Evolutionary conservation across 1,140 invertebrate genomes (phyloP).

Genomic region (Sitobion miscanthi): DNA sequence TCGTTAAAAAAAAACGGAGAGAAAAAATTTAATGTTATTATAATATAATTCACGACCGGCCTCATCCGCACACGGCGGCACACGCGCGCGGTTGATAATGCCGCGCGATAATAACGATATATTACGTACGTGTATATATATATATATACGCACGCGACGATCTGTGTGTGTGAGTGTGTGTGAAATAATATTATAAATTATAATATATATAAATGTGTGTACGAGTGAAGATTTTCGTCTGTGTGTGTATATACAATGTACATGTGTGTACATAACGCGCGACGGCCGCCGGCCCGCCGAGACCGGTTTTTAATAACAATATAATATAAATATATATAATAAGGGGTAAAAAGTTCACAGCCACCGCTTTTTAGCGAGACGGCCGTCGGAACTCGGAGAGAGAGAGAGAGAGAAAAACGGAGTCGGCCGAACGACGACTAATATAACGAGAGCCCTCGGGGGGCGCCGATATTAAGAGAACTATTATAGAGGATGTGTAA

Average conservation of each 20-base stretch:
- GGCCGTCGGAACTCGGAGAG: not conserved
- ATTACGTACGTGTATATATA: not conserved
- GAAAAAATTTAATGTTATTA: not conserved
- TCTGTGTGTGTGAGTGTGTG: not conserved
- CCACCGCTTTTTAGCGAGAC: not conserved
- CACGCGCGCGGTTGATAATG: not conserved
- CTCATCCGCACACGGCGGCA: not conserved
- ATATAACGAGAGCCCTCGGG: not conserved
- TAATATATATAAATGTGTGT: not conserved
- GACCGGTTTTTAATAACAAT: not conserved
- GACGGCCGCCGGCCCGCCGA: not conserved
- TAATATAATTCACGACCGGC: not conserved
- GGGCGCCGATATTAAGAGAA: not conserved
- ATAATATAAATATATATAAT: not conserved
- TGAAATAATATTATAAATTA: not conserved
- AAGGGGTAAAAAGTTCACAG: not conserved
- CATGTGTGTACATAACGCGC: not conserved
- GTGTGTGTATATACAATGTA: not conserved
- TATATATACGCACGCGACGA: not conserved
- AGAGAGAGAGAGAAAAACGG: not conserved
- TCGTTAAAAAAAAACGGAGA: not conserved
- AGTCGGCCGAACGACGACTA: not conserved
- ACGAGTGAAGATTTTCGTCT: not conserved
- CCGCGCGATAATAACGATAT: not conserved
- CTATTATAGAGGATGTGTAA: not conserved